A percentile compares a stretch with the other conserved stretches of the same genome.
These are phyloP conservation scores for Drosophila mayaguana DNA, from an alignment of 2,888 invertebrate genomes.

Conservation along the genomic window DNA sequence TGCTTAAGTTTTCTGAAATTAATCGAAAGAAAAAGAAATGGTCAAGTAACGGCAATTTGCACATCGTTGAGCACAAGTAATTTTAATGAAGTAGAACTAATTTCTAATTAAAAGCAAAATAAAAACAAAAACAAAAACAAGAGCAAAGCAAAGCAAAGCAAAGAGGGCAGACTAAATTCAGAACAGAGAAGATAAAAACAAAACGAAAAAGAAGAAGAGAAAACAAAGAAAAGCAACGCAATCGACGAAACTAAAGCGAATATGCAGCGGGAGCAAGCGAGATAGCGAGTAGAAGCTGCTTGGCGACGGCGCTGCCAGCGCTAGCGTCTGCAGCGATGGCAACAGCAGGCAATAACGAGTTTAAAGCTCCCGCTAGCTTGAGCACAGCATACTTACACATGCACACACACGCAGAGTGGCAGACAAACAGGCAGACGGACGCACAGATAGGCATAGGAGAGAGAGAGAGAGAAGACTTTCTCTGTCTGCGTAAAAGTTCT, in stretches of 20 bases:
- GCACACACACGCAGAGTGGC: slow-evolving; percentile 5
- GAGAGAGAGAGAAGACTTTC: slow-evolving; percentile 9
- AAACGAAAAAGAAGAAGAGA: slow-evolving; percentile 8
- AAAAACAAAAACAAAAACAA: slow-evolving; percentile 31
- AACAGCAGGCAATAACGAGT: slow-evolving; percentile 66
- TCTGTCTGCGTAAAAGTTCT: slow-evolving; percentile 66
- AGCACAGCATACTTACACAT: slow-evolving; percentile 45
- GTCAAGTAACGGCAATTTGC: slow-evolving; percentile 48
- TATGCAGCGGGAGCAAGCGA: slow-evolving; percentile 18
- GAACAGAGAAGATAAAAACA: slow-evolving; percentile 4
- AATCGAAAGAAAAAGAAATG: slow-evolving; percentile 43
- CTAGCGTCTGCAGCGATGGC: slow-evolving; percentile 13
- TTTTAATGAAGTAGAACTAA: slow-evolving; percentile 69
- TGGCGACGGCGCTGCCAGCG: slow-evolving; percentile 26
- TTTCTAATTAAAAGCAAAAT: slow-evolving; percentile 68
- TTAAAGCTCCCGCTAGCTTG: slow-evolving; percentile 69
- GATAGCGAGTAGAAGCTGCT: slow-evolving; percentile 56
- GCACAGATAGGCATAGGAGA: slow-evolving; percentile 8
- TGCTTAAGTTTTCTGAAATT: slow-evolving; percentile 41
- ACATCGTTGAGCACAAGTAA: slow-evolving; percentile 50
- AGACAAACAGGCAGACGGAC: slow-evolving; percentile 21
- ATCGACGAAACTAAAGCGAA: slow-evolving; percentile 21
- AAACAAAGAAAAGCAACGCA: slow-evolving; percentile 20
- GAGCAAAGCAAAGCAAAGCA: slow-evolving; percentile 11
- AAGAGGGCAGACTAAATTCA: slow-evolving; percentile 44